Evolutionary conservation across 2,113 vertebrate genomes (phyloP), one percentile per base, ranked within the genome.

Genomic region (Tauraco erythrolophus): DNA sequence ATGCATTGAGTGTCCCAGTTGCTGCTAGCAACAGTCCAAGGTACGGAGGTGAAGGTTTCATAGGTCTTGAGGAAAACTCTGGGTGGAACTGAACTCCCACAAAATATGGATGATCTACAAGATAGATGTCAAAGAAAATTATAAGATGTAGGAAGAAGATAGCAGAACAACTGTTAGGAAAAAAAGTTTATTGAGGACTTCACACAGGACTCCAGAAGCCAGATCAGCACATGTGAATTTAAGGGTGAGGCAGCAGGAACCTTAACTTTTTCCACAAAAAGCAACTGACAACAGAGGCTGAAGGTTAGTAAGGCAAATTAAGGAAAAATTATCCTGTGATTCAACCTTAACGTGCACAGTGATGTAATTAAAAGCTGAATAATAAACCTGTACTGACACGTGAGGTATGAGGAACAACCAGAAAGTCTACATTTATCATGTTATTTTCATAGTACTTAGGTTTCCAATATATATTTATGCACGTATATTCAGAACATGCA

Each of bases 81-180:
- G 98, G 98, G 95, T 99, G 98, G 93, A 98, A 99, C 66, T 98
- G 98, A 88, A 99, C 98, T 88, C 98, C 98, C 87, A 98, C 96
- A 91, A 99, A 99, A 96, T 99, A 99, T 1, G 98, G 98, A 50
- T 99, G 98, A 98, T 98, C 98, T 99, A 88, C 90, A 94, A 94
- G n/a, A 92, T 0, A 95, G 41, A 72, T 8, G 61, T 50, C 56
- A 93, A 83, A 95, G n/a, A 65, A 90, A 98, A 97, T 51, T 69
- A 54, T 37, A 96, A 82, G 66, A 78, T 19, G 35, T 39, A 61
- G 12, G 46, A 95, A 89, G 27, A 93, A 72, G 6, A 71, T 5
- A 88, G 25, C 10, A 82, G 54, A 85, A 91, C 12, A 74, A 30
- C 6, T 33, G 41, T 7, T 27, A 48, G 10, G 28, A 53, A 70